Conservation (phyloP, 1,140 invertebrate species). For the Prorops nasuta region DNA sequence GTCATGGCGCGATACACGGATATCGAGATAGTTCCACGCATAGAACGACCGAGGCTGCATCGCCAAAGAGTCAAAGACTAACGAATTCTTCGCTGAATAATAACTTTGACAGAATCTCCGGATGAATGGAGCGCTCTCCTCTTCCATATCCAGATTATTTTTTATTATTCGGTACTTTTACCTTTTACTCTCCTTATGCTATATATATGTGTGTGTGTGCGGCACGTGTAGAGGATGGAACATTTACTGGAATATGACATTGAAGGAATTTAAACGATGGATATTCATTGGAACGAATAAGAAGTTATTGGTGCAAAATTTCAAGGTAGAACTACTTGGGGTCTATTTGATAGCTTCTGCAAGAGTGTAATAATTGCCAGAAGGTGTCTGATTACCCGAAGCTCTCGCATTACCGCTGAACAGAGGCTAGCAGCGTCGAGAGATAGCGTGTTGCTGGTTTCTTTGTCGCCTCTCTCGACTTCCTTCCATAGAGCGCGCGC, state of each 20-base stretch:
- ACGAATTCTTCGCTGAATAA: background rate
- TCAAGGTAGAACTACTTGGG: too few species aligned
- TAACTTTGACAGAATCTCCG: too few species aligned
- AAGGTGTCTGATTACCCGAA: conserved; percentile 45
- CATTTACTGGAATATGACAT: too few species aligned
- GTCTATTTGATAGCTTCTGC: background rate
- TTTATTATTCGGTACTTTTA: background rate
- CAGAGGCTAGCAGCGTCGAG: conserved; percentile 19
- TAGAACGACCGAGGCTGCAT: too few species aligned
- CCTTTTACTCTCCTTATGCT: conserved; percentile 5
- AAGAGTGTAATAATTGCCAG: conserved; percentile 45
- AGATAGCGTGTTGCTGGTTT: conserved; percentile 19
- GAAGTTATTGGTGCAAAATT: too few species aligned
- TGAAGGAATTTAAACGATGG: too few species aligned
- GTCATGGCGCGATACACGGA: too few species aligned
- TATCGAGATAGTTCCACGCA: too few species aligned
- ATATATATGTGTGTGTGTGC: background rate
- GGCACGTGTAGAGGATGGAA: conserved; percentile 2
- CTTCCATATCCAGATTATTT: background rate
- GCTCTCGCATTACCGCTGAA: conserved; percentile 49
- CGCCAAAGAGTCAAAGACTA: too few species aligned
- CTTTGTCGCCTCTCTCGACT: conserved; percentile 3
- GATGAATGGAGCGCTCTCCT: too few species aligned
- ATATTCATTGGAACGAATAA: too few species aligned
- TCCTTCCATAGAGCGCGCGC: too few species aligned